Base-by-base conservation (phyloP, 2,888 invertebrate genomes). In the Altica lythri region DNA sequence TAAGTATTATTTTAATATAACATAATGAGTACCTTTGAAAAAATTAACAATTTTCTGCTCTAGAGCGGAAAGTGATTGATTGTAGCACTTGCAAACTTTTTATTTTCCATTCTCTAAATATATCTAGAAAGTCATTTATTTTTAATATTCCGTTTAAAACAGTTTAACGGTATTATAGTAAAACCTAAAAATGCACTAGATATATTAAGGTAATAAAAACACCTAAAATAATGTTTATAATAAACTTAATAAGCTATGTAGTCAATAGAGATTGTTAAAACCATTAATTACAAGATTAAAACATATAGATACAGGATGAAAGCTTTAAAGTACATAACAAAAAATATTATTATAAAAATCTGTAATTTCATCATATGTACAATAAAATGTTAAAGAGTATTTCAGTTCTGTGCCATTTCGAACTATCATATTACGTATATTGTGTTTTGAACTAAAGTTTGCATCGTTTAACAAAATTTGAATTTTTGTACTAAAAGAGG, bases 361-460 rank as follows among this genome's bases (percentile, higher is more conserved):
- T 57, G 53, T 44, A 48, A 49, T 53, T 49, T 50, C 35, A 29
- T 51, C 35, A 44, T 55, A 57, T 57, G 22, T 57, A 57, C 53
- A 53, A 50, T 50, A 35, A 50, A 37, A 43, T 44, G 16, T 34
- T 38, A 29, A 46, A 40, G 50, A 56, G 44, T 53, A 53, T 52
- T 40, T 59, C 58, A 59, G 58, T 59, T 46, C 58, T 58, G 58
- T 59, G 58, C 53, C 34, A 48, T 54, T 54, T 43, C 49, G 42
- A 44, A 55, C 53, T 57, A 53, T 54, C 44, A 29, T 48, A 42
- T 57, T 57, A 57, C 57, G 57, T 58, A 58, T 58, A 55, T 58
- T 50, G 57, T 58, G 57, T 51, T 54, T 46, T 35, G 27, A 58
- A 58, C 47, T 51, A 44, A 55, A 58, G 35, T 45, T 52, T 48